A percentile compares a stretch with the other conserved stretches of the same genome.
Evolutionary conservation across 2,797 vertebrate genomes (phyloP).

Genomic region (Echiichthys vipera): DNA sequence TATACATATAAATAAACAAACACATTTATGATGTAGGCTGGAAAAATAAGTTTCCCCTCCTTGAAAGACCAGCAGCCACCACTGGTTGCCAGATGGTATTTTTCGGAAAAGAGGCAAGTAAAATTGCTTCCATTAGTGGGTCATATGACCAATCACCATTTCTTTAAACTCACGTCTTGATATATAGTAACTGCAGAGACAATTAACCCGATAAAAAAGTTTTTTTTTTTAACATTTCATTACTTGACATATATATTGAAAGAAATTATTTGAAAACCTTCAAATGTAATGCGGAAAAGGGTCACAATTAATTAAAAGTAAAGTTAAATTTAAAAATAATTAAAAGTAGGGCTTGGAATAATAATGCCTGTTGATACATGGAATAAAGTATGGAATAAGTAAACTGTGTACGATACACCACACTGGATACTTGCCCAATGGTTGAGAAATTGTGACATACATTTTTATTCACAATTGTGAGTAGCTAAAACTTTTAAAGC

Average conservation of each 20-base stretch:
- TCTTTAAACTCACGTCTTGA: no score
- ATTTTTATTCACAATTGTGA: not conserved
- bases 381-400: not conserved
- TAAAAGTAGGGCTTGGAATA: not conserved
- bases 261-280: not conserved
- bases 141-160: no score
- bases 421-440: not conserved
- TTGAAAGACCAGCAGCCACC: no score
- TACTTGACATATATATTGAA: not conserved
- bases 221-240: not conserved
- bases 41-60: no score
- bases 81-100: no score
- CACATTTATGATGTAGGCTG: no score
- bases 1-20: no score
- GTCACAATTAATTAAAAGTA: not conserved
- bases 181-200: no score
- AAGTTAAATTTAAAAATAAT: no score
- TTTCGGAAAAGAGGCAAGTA: no score
- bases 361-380: not conserved
- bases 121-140: no score
- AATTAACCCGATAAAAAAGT: no score
- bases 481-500: not conserved
- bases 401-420: not conserved
- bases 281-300: not conserved
- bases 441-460: not conserved